Base-by-base conservation (phyloP, 2,113 vertebrate genomes). In the Alaudala cheleensis region DNA sequence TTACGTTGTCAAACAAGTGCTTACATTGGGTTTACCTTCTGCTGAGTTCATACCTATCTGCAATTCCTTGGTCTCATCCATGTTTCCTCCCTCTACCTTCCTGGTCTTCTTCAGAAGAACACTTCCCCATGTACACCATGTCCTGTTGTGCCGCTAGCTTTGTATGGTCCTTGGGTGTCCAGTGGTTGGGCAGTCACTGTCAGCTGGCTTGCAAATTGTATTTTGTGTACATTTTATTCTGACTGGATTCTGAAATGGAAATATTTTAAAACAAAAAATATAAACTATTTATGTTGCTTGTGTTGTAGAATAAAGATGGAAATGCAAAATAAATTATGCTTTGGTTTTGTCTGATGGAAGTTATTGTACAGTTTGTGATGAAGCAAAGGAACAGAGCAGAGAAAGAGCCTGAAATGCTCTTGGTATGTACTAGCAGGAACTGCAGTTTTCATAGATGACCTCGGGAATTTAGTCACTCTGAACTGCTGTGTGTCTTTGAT, bases 231-330 rank as follows among this genome's bases (percentile, higher is more conserved):
- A 98, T 98, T 98, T 98, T 98, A 95, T 98, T 98, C 94, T 97
- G 96, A 97, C 62, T 93, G 80, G 96, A 97, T 97, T 97, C 97
- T 98, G 98, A 98, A 98, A 97, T 96, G 92, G 96, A 97, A 97
- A 97, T 98, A 98, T 98, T 98, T 98, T 98, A 98, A 97, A 97
- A 97, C 82, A 97, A 96, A 93, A 92, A 54, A 11, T 94, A 96
- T 93, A 91, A 96, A 94, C 14, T 97, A 97, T 98, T 98, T 98
- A 98, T 98, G 98, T 98, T 98, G 97, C 97, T 96, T 97, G 98
- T 98, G 97, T 98, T 98, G 96, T 98, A 98, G 97, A 99, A 98
- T 99, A 98, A 99, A 99, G 94, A 95, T 78, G 95, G 82, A 97
- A 95, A 95, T 96, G 94, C 92, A 97, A 97, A 97, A 93, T 51